A percentile compares a stretch with the other conserved stretches of the same genome.
Evolutionary conservation across 2,888 invertebrate genomes (phyloP).

Genomic region (Eilema griseolum): DNA sequence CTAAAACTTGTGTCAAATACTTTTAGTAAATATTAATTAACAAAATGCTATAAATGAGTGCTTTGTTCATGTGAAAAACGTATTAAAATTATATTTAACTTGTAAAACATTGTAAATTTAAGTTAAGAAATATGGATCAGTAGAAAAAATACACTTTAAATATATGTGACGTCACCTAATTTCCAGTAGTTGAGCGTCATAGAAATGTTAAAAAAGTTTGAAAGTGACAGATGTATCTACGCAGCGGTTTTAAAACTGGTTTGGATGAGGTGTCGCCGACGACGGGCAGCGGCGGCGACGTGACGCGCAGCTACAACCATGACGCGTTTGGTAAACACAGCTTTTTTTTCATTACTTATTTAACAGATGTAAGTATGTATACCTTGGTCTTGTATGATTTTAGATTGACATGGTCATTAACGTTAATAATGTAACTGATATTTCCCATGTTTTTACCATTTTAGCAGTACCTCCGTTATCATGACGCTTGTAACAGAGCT

Average conservation of each 20-base stretch:
- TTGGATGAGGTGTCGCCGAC: background rate
- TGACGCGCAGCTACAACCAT: background rate
- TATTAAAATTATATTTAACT: too few relatives aligned
- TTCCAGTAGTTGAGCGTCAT: background rate
- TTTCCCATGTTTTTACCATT: too few relatives aligned
- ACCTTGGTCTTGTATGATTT: background rate
- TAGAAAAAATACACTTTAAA: background rate
- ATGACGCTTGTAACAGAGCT: too few relatives aligned
- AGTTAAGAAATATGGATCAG: background rate
- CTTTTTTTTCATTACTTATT: background rate
- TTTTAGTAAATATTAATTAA: too few relatives aligned
- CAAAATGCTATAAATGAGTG: too few relatives aligned
- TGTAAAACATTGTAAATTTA: too few relatives aligned
- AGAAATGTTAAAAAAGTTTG: background rate
- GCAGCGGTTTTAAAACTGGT: background rate
- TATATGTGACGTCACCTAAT: background rate
- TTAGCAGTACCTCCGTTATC: too few relatives aligned
- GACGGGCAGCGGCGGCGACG: background rate
- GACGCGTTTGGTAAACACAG: background rate
- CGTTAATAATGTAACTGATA: too few relatives aligned
- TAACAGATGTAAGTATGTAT: background rate
- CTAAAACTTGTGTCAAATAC: background rate
- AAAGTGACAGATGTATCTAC: background rate
- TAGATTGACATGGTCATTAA: too few relatives aligned
- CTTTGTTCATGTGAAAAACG: too few relatives aligned